Percentiles rank a stretch among this genome's conserved stretches.
Conservation (phyloP, 2,797 vertebrate genomes). For the Hybognathus amarus region DNA sequence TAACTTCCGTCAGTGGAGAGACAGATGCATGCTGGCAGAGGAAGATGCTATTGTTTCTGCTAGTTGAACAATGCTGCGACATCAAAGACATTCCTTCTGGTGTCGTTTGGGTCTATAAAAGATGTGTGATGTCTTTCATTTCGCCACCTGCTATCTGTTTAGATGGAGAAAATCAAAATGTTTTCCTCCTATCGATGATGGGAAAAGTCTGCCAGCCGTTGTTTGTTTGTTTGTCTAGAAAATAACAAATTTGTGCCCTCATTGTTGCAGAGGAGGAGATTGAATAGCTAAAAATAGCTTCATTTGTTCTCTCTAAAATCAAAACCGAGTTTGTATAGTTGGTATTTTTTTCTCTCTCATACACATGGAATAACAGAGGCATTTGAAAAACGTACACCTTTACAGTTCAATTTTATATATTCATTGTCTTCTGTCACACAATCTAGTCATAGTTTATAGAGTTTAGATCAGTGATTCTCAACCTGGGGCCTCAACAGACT, state of each 20-base stretch:
- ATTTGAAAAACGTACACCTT: constrained; percentile 1
- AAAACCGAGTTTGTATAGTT: constrained; percentile 17
- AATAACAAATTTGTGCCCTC: constrained; percentile 50
- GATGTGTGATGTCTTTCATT: constrained; percentile 51
- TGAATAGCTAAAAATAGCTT: constrained; percentile 40
- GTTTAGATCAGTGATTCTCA: neutral
- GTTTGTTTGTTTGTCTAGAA: constrained; percentile 45
- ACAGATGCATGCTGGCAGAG: constrained; percentile 47
- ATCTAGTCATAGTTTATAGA: neutral
- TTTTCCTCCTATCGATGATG: constrained; percentile 43
- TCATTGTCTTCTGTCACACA: neutral
- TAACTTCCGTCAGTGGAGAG: constrained; percentile 31
- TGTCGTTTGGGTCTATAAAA: constrained; percentile 47
- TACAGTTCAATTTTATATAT: neutral
- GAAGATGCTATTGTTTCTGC: constrained; percentile 47
- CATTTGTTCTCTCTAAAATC: constrained; percentile 30
- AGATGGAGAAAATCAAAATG: constrained; percentile 43
- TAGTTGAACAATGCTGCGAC: constrained; percentile 46
- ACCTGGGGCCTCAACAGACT: neutral
- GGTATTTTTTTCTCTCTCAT: constrained; percentile 9
- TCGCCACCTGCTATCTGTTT: constrained; percentile 49
- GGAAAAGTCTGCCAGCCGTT: constrained; percentile 41
- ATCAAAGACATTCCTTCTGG: constrained; percentile 45
- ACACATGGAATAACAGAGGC: neutral
- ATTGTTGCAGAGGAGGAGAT: constrained; percentile 43